Percentiles rank a stretch among this genome's conserved stretches.
Evolutionary conservation across 2,888 invertebrate species (phyloP).

Genomic region (Antitype chi): DNA sequence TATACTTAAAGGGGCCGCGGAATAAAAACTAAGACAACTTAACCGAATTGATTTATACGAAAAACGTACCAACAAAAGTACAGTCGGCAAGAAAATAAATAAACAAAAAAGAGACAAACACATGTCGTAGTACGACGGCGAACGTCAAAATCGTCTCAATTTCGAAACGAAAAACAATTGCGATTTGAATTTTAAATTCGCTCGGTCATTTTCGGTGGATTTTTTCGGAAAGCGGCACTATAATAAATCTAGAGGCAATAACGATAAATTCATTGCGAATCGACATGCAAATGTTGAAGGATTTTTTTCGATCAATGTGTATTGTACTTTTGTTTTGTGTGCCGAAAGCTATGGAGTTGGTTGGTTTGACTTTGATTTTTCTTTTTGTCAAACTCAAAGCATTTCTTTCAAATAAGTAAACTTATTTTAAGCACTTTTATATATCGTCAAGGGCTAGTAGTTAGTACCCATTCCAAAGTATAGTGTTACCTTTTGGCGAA

Average conservation of each 20-base stretch:
- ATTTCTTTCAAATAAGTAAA: neutral
- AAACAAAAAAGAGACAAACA: slow-evolving; percentile 72
- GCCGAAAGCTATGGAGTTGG: slow-evolving; percentile 72
- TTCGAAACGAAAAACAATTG: slow-evolving; percentile 87
- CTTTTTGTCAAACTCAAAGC: neutral
- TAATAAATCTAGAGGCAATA: slow-evolving; percentile 89
- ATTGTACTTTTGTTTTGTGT: slow-evolving; percentile 81
- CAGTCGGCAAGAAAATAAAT: slow-evolving; percentile 66
- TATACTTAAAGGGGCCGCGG: slow-evolving; percentile 74
- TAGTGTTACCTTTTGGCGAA: neutral
- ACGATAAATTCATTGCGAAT: slow-evolving; percentile 90
- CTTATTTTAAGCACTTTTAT: neutral
- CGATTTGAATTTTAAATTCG: slow-evolving; percentile 89
- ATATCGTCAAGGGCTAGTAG: neutral
- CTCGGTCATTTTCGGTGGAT: slow-evolving; percentile 86
- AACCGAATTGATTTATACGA: slow-evolving; percentile 83
- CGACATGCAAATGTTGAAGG: slow-evolving; percentile 89
- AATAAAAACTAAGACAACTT: slow-evolving; percentile 77
- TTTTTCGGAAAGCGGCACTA: slow-evolving; percentile 85
- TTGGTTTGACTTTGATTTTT: slow-evolving; percentile 29
- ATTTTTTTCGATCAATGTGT: slow-evolving; percentile 86
- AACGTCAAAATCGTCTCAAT: slow-evolving; percentile 90
- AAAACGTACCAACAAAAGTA: slow-evolving; percentile 62
- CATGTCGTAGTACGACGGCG: slow-evolving; percentile 82
- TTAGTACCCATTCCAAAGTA: neutral